phyloP scores from a whole-genome alignment of 2,797 vertebrate genomes.

The Varecia variegata region DNA sequence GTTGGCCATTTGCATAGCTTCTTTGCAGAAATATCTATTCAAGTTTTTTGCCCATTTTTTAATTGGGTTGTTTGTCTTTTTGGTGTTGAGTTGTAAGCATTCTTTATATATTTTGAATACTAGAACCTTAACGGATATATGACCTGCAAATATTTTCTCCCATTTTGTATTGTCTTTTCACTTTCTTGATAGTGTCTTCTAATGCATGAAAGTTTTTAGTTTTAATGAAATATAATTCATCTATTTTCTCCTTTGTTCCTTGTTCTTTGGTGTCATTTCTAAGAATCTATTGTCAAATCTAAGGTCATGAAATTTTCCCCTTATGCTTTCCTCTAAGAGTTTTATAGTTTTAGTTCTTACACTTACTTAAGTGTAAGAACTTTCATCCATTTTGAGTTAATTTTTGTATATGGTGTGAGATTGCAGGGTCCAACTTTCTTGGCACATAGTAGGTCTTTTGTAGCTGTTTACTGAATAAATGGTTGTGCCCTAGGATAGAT shows the following conservation, averaged over 20 bases:
- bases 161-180: background rate
- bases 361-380: constrained; percentile 4
- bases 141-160: background rate
- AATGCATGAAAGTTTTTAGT: background rate
- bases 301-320: background rate
- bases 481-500: background rate
- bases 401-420: background rate
- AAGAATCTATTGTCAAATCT: background rate
- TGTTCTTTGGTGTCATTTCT: background rate
- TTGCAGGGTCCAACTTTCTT: background rate
- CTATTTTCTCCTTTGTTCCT: background rate
- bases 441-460: background rate
- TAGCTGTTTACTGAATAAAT: background rate
- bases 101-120: background rate
- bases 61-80: background rate
- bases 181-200: background rate
- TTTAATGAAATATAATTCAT: background rate
- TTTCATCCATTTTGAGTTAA: background rate
- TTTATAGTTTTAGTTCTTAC: background rate
- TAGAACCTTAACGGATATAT: background rate
- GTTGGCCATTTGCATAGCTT: background rate
- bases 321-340: background rate
- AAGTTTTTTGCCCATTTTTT: background rate
- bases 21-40: background rate
- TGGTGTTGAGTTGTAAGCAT: background rate